Percentiles rank a stretch among this genome's conserved stretches.
These are phyloP conservation scores for Cynocephalus volans DNA, from an alignment of 2,113 vertebrate genomes.

Conservation along the genomic window DNA sequence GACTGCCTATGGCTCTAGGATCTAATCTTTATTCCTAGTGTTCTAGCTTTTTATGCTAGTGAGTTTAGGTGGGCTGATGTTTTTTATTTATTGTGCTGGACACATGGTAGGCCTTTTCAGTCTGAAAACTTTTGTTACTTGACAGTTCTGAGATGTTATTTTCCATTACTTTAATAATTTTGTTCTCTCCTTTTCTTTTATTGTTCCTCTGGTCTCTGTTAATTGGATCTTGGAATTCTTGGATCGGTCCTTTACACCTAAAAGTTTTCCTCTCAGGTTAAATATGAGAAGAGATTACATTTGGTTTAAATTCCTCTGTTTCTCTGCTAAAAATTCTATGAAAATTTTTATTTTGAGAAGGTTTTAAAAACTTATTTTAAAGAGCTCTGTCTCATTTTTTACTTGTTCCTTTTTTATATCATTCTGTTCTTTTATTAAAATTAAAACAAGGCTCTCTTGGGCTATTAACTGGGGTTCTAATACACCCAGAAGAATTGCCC, in stretches of 20 bases:
- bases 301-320: background rate
- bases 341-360: background rate
- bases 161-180: background rate
- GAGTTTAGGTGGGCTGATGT: background rate
- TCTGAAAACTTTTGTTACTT: background rate
- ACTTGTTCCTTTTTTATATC: background rate
- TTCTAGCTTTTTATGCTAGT: background rate
- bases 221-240: background rate
- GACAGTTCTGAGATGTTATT: conserved; percentile 14
- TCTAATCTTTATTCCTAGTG: background rate
- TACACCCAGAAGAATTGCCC: background rate
- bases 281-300: background rate
- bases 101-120: background rate
- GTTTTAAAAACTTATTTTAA: background rate
- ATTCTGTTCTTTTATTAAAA: background rate
- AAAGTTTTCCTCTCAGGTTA: background rate
- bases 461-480: background rate
- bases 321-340: background rate
- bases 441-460: background rate
- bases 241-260: background rate
- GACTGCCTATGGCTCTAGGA: background rate
- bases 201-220: background rate
- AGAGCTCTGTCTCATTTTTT: background rate
- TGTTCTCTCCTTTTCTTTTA: background rate
- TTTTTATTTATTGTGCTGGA: background rate